A percentile compares a stretch with the other conserved stretches of the same genome.
phyloP scores from a whole-genome alignment of 2,888 invertebrate species.

The Diadegma fenestrale region DNA sequence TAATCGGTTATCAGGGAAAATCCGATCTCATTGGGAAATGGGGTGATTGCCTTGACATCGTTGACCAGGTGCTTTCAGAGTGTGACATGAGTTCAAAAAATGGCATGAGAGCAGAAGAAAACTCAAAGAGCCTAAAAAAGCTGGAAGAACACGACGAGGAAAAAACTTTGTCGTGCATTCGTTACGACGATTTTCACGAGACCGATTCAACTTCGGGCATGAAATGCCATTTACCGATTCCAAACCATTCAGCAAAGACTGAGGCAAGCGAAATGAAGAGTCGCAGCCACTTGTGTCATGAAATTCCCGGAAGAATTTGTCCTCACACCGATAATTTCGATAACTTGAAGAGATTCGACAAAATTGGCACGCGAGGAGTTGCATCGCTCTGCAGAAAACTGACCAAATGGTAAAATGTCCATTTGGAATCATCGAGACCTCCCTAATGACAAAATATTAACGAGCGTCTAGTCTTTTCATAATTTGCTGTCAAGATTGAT shows the following conservation, averaged over 20 bases:
- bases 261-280: background rate
- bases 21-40: slow-evolving; percentile 71
- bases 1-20: slow-evolving; percentile 64
- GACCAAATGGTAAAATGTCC: slow-evolving; percentile 67
- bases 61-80: slow-evolving; percentile 62
- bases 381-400: slow-evolving; percentile 69
- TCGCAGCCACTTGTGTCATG: slow-evolving; percentile 18
- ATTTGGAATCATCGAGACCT: background rate
- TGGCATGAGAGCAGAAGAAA: background rate
- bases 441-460: background rate
- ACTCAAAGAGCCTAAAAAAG: background rate
- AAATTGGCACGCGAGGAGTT: slow-evolving; percentile 63
- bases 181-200: slow-evolving; percentile 35
- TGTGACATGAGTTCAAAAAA: slow-evolving; percentile 40
- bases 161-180: slow-evolving; percentile 42
- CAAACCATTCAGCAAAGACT: background rate
- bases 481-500: too few relatives aligned
- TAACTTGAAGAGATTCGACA: slow-evolving; percentile 66
- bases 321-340: slow-evolving; percentile 60
- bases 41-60: slow-evolving; percentile 69
- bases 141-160: slow-evolving; percentile 16
- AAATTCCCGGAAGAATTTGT: slow-evolving; percentile 40
- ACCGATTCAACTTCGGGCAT: background rate
- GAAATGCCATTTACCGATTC: background rate
- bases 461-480: background rate